Evolutionary conservation across 2,797 vertebrate species (phyloP), one percentile per base, ranked within the genome.

Genomic region (Anomalospiza imberbis): DNA sequence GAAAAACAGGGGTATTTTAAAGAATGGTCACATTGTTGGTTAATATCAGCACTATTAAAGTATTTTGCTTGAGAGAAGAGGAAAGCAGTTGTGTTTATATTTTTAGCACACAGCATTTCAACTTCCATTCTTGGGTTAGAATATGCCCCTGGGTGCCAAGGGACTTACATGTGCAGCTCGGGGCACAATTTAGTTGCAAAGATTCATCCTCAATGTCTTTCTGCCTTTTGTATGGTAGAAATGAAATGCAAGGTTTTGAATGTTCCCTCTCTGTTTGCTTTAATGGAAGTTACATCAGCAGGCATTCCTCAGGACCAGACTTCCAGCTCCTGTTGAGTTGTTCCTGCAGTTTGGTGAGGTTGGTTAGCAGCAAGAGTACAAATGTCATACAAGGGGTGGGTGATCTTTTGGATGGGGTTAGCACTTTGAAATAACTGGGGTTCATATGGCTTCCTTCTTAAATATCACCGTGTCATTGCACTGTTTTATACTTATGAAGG

Each of bases 91-190:
- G 21, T 51, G 2, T 86, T 71, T 84, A 11, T 89, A 82, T 91
- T 95, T 96, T 89, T 87, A 92, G 73, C 45, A 15, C 34, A 63
- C 34, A 82, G n/a, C 14, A 79, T 89, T 90, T 74, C 62, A 72
- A 2, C 32, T 50, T 90, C 75, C 50, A n/a, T 63, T 91, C 45
- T 76, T 53, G 79, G 60, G 55, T 86, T 91, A 42, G 76, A 73
- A 63, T 45, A 61, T 86, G 55, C 71, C 82, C 73, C 36, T 51
- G 31, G 45, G 48, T 76, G 31, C 34, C 62, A 65, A 57, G 53
- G 76, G 70, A 55, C 29, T 83, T 31, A 6, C 6, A 42, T 68
- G 55, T 54, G 67, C 79, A 78, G 55, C 70, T 84, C 54, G 63
- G 73, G 85, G 70, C 70, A 42, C 38, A 65, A 21, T 91, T 79